phyloP scores from a whole-genome alignment of 2,113 vertebrate genomes.

The Datnioides undecimradiatus region DNA sequence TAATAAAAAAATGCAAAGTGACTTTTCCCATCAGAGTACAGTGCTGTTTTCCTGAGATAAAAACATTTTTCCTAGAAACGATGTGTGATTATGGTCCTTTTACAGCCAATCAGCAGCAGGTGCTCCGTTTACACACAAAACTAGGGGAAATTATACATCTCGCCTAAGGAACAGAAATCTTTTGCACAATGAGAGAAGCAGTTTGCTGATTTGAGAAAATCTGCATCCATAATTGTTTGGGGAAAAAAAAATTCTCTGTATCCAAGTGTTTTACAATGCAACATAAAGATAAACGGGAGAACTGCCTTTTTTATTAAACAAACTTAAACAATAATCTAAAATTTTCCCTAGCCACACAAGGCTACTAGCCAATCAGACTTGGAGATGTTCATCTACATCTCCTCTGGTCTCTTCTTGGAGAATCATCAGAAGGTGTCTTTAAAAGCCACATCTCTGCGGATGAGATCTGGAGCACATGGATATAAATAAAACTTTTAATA shows the following conservation, averaged over 20 bases:
- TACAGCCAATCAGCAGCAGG: slow-evolving; percentile 2
- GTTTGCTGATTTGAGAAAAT: neutral
- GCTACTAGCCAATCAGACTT: neutral
- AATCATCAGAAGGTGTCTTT: slow-evolving; percentile 24
- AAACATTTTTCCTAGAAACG: slow-evolving; percentile 23
- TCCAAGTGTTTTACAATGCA: neutral
- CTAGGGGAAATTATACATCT: neutral
- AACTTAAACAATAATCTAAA: neutral
- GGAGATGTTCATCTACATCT: slow-evolving; percentile 4
- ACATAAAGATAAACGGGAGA: neutral
- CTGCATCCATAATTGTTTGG: neutral
- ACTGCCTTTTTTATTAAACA: too few species aligned
- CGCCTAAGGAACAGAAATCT: neutral
- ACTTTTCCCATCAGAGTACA: neutral
- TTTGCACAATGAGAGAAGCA: neutral
- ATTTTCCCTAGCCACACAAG: neutral
- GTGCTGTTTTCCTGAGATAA: slow-evolving; percentile 48
- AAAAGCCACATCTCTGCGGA: slow-evolving; percentile 13
- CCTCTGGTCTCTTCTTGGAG: too few species aligned
- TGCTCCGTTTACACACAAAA: neutral
- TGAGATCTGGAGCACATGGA: slow-evolving; percentile 29
- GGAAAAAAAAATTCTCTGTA: neutral
- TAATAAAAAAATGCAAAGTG: neutral
- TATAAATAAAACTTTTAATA: slow-evolving; percentile 46
- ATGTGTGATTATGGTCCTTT: slow-evolving; percentile 20